phyloP scores from a whole-genome alignment of 2,888 invertebrate species.

The Phasia obesa region DNA sequence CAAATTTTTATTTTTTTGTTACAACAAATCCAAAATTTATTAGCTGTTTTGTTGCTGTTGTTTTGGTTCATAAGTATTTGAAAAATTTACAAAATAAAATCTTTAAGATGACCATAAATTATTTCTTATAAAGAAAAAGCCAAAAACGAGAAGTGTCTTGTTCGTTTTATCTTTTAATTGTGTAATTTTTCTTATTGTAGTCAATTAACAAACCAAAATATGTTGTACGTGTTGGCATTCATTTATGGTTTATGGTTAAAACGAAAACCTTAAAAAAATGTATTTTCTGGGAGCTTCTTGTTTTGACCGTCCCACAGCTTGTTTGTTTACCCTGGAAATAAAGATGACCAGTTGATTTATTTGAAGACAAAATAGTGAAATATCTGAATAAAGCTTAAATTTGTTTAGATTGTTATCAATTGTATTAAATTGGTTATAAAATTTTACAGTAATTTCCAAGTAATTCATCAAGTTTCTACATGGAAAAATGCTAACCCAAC shows the following conservation, averaged over 20 bases:
- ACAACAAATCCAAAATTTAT: conserved; percentile 62
- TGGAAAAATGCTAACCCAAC: conserved; percentile 9
- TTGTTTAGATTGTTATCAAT: conserved; percentile 64
- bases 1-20: conserved; percentile 44
- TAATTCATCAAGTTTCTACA: conserved; percentile 64
- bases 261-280: conserved; percentile 36
- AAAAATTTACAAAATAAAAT: conserved; percentile 52
- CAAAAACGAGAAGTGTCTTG: conserved; percentile 34
- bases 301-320: conserved; percentile 35
- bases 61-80: conserved; percentile 12
- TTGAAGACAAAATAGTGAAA: conserved; percentile 18
- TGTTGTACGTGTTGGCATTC: conserved; percentile 70
- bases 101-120: conserved; percentile 68
- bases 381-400: conserved; percentile 59
- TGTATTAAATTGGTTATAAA: conserved; percentile 55
- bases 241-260: conserved; percentile 60
- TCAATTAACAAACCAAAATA: conserved; percentile 71
- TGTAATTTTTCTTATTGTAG: conserved; percentile 71
- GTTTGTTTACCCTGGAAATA: neutral
- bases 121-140: conserved; percentile 41
- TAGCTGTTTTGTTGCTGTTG: conserved; percentile 56
- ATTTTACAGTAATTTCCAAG: conserved; percentile 62
- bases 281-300: conserved; percentile 56
- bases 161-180: conserved; percentile 70
- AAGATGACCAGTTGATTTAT: conserved; percentile 67